Base-by-base conservation (phyloP, 1,140 invertebrate species). In the Gryon sp. region DNA sequence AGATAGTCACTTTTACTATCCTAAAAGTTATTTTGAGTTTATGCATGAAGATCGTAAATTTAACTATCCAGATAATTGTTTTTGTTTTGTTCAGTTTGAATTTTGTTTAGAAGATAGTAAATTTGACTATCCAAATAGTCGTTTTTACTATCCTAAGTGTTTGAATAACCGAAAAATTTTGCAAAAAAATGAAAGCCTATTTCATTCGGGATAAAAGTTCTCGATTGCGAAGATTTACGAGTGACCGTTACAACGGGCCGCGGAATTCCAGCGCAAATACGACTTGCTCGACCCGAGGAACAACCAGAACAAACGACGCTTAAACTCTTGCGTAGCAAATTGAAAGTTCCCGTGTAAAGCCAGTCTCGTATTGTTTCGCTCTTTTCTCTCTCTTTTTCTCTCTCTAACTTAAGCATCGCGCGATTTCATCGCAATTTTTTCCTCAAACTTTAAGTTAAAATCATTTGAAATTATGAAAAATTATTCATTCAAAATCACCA, bases 191-290 rank as follows among this genome's bases (percentile, higher is more conserved):
- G 5, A 22, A 11, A 32, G 43, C 40, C 50, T 55, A 55, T 41
- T 57, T 40, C 30, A 16, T 20, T n/a, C 15, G 22, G 53, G 45
- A 60, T 70, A 41, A 70, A 70, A 70, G 45, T 59, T 60, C 53
- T 59, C 53, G 46, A 70, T 70, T 60, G 34, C 34, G 45, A 26
- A 70, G 53, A 70, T 70, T 70, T 70, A 70, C 66, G 66, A 52
- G 53, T 55, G 19, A 26, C 36, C 53, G 66, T 70, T 60, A 59
- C 5, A 50, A 36, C 38, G 28, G 26, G 32, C 15, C 45, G 30
- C 45, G 24, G 43, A 70, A 69, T 70, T 32, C 45, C 55, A 36
- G 12, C 32, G 19, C 26, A 11, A 40, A 30, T 43, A 28, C 43
- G n/a, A 26, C 22, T 69, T 18, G 22, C 4, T 30, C 41, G 45